A percentile compares a stretch with the other conserved stretches of the same genome.
These are phyloP conservation scores for Drosophila anomalata DNA, from an alignment of 2,888 invertebrate species.

Conservation along the genomic window DNA sequence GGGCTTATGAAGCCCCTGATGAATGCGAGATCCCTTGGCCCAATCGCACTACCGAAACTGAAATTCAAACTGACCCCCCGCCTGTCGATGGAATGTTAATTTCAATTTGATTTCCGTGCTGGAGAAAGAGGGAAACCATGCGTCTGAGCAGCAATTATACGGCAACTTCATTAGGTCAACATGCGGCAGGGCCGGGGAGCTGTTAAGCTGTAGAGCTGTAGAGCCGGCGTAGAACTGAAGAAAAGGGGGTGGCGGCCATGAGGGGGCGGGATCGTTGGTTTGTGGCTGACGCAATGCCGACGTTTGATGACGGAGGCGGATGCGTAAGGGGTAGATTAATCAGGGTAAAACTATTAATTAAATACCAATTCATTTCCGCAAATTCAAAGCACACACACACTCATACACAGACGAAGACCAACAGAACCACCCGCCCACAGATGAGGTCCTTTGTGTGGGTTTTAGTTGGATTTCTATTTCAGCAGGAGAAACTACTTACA, in stretches of 20 bases:
- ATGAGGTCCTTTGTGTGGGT: slow-evolving; percentile 42
- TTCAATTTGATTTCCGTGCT: slow-evolving; percentile 82
- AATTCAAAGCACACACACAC: slow-evolving; percentile 65
- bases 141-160: slow-evolving; percentile 79
- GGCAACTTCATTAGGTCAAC: slow-evolving; percentile 83
- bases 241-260: slow-evolving; percentile 19
- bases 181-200: slow-evolving; percentile 59
- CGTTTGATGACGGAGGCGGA: slow-evolving; percentile 47
- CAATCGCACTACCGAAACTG: slow-evolving; percentile 37
- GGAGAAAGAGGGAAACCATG: slow-evolving; percentile 27
- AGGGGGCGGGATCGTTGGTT: slow-evolving; percentile 37
- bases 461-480: slow-evolving; percentile 47
- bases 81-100: slow-evolving; percentile 78
- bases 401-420: neutral
- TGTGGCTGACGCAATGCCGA: slow-evolving; percentile 48
- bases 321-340: slow-evolving; percentile 78
- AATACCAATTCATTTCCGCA: slow-evolving; percentile 83
- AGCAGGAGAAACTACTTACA: slow-evolving; percentile 36
- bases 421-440: slow-evolving; percentile 31
- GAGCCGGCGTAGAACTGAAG: slow-evolving; percentile 2
- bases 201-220: neutral
- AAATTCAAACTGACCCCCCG: slow-evolving; percentile 49
- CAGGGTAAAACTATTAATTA: slow-evolving; percentile 84
- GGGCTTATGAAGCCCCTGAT: slow-evolving; percentile 48
- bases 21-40: slow-evolving; percentile 28